Evolutionary conservation across 2,888 invertebrate species (phyloP), one percentile per base, ranked within the genome.

Genomic region (Oscheius sp.): DNA sequence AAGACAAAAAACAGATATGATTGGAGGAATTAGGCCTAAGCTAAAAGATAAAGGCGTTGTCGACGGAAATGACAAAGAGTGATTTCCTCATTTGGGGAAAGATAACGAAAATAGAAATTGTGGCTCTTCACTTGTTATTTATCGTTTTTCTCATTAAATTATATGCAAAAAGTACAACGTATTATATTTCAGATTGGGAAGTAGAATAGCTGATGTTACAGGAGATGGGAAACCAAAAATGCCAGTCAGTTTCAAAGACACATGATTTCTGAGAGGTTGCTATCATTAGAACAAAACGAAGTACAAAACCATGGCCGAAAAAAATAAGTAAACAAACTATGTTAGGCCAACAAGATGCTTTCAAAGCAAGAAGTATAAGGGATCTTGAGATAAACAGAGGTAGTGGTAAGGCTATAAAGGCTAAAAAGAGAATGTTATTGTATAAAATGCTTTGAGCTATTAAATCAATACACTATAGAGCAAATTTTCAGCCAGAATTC

Each of bases 81-180:
- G 50, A 50, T 50, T 50, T 50, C 50, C 50, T 50, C 50, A 50
- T 50, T 50, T 50, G 50, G 50, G 50, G 50, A 50, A 50, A 50
- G 50, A 50, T 50, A 50, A 50, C 50, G 50, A 50, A 50, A 50
- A 0, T 50, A 50, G 50, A 50, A 9, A 50, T 50, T 50, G 50
- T 50, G 50, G 13, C 50, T 50, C 50, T 50, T 50, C 50, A 50
- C 13, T 50, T 50, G 21, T 50, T 50, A 50, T 50, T 13, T 50
- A 50, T 50, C 50, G 50, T 11, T 50, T 50, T 50, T 50, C 50
- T 50, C 50, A 50, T 50, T 50, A 50, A 50, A 50, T 50, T 50
- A 50, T 50, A 50, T 50, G 50, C 50, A 50, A 50, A 50, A 50
- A 50, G 50, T 50, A 50, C 50, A 50, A 50, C 50, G 50, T 50